Base-by-base conservation (phyloP, 2,797 vertebrate species). In the Jordanella pulchra region DNA sequence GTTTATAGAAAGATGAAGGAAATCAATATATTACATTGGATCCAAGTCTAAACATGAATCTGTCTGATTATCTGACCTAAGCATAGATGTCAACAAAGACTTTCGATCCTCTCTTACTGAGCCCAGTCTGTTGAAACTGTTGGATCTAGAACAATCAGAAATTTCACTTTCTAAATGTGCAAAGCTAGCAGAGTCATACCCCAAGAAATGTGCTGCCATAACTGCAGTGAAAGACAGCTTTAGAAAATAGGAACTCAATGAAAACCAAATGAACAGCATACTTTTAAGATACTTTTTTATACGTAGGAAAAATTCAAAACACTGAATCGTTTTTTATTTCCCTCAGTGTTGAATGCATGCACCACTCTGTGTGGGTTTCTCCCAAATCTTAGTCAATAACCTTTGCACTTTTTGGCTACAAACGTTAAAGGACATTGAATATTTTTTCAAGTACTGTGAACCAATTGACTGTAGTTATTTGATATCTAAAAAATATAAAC, bases 401-500 rank as follows among this genome's bases (percentile, higher is more conserved):
- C 17, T 17, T 56, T 9, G 30, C n/a, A 18, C 17, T 18, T 9
- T 56, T 56, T 30, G 15, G 28, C 30, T 56, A 17, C 7, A 17
- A 10, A 58, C 23, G 28, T 32, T 3, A 58, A 18, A 11, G 21
- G 21, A 21, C 12, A 17, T 7, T 60, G 17, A 35, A 4, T 7
- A 21, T 6, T 23, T 50, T 50, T 50, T 18, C 30, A 35, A 60
- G 6, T 48, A 48, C 47, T 4, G 47, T 48, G 47, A 48, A 39
- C 3, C 35, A 39, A 39, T 39, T 32, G 17, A 21, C 51, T 69
- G 51, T 51, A 73, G 60, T 56, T 71, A 58, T 27, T 58, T 61
- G 72, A 65, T 18, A 61, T 73, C n/a, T 69, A 54, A 81, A 75
- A 79, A 77, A 76, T 70, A 32, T 13, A 1, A 15, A 18, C 27